phyloP scores from a whole-genome alignment of 2,797 vertebrate species.

The Gymnocypris eckloni region DNA sequence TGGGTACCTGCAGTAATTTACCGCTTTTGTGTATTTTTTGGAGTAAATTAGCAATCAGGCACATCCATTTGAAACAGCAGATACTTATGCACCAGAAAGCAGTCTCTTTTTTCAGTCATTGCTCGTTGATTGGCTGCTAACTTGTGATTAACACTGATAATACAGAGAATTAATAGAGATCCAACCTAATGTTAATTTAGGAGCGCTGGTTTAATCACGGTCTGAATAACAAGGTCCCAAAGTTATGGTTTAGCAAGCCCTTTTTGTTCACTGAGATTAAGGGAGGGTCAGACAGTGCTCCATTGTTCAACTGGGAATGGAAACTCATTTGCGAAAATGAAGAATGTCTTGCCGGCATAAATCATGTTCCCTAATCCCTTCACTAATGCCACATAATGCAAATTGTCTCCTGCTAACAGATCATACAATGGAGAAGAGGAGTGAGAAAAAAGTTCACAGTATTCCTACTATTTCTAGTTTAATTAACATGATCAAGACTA shows the following conservation, averaged over 20 bases:
- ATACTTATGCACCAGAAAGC: slow-evolving; percentile 3
- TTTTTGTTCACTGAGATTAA: slow-evolving; percentile 81
- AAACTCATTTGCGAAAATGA: slow-evolving; percentile 84
- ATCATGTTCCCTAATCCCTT: slow-evolving; percentile 82
- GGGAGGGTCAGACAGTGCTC: slow-evolving; percentile 77
- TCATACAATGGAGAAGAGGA: slow-evolving; percentile 76
- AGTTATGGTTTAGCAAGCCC: slow-evolving; percentile 77
- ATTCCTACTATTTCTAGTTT: slow-evolving; percentile 43
- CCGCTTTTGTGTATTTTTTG: background rate
- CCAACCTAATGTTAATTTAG: slow-evolving; percentile 77
- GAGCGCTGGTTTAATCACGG: slow-evolving; percentile 76
- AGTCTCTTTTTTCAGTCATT: slow-evolving; percentile 46
- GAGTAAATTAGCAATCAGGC: slow-evolving; percentile 30
- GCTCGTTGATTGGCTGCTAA: slow-evolving; percentile 67
- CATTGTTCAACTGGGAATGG: slow-evolving; percentile 80
- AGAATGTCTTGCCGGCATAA: slow-evolving; percentile 82
- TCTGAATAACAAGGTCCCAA: slow-evolving; percentile 78
- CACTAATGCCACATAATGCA: slow-evolving; percentile 80
- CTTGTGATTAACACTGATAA: slow-evolving; percentile 72
- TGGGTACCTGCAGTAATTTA: slow-evolving; percentile 10
- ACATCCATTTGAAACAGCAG: slow-evolving; percentile 3
- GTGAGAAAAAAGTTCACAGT: slow-evolving; percentile 55
- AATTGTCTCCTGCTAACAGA: slow-evolving; percentile 80
- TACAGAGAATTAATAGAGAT: slow-evolving; percentile 67
- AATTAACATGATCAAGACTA: slow-evolving; percentile 29